Evolutionary conservation across 2,113 vertebrate genomes (phyloP).

Genomic region (Chionodraco myersi): DNA sequence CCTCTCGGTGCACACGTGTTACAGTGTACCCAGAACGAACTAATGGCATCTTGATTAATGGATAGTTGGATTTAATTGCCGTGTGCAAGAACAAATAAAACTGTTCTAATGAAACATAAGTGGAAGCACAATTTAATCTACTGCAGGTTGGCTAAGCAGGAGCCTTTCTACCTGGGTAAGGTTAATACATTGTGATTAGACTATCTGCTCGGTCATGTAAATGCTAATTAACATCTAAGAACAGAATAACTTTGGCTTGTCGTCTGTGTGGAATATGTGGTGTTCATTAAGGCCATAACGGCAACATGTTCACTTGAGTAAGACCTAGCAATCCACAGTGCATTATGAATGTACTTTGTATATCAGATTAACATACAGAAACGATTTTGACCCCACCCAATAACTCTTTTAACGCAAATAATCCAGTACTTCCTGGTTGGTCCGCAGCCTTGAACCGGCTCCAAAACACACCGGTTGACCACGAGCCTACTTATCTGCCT

Average conservation of each 20-base stretch:
- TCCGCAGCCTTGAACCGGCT: neutral
- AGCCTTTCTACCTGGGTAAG: slow-evolving; percentile 21
- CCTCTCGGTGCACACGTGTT: neutral
- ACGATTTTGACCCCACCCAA: neutral
- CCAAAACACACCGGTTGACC: slow-evolving; percentile 14
- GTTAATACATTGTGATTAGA: slow-evolving; percentile 42
- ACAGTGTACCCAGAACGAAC: neutral
- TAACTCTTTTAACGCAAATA: neutral
- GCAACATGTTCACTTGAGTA: neutral
- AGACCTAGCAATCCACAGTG: neutral
- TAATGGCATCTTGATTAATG: neutral
- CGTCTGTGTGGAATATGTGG: slow-evolving; percentile 1
- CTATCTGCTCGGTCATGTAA: slow-evolving; percentile 26
- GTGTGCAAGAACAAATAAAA: slow-evolving; percentile 15
- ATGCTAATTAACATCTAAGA: slow-evolving; percentile 28
- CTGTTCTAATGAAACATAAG: slow-evolving; percentile 16
- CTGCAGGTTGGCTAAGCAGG: slow-evolving; percentile 4
- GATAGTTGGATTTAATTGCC: slow-evolving; percentile 31
- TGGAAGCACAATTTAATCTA: slow-evolving; percentile 22
- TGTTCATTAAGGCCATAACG: neutral
- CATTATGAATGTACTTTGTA: neutral
- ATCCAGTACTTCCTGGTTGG: neutral
- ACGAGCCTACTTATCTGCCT: neutral
- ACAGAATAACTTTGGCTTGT: neutral
- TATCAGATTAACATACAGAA: neutral